Percentiles rank a stretch among this genome's conserved stretches.
phyloP scores from a whole-genome alignment of 2,113 vertebrate species.

The Poeciliopsis retropinna region DNA sequence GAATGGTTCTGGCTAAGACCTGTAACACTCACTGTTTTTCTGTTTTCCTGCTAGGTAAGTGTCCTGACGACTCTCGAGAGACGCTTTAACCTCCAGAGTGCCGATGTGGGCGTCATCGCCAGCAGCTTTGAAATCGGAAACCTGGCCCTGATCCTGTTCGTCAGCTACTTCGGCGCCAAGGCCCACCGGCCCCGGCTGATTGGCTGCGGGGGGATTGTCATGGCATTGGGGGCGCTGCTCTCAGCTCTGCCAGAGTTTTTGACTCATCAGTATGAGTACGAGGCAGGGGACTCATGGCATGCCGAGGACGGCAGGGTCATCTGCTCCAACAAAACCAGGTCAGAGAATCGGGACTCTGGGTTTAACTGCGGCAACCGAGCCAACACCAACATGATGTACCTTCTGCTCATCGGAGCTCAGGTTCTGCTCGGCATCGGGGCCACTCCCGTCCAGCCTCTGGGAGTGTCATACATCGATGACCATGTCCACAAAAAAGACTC shows the following conservation, averaged over 20 bases:
- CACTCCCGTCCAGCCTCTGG: constrained; percentile 89
- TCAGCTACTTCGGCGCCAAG: constrained; percentile 97
- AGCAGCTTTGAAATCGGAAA: constrained; percentile 99
- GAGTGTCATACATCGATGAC: constrained; percentile 90
- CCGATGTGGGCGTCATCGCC: constrained; percentile 96
- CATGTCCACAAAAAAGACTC: constrained; percentile 95
- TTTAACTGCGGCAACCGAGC: constrained; percentile 91
- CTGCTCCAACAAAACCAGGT: constrained; percentile 86
- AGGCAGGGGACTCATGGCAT: constrained; percentile 89
- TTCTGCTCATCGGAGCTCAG: constrained; percentile 97
- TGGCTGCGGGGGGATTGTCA: constrained; percentile 97
- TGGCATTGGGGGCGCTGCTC: constrained; percentile 95
- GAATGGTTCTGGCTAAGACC: background rate
- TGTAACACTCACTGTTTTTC: constrained; percentile 6
- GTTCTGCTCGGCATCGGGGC: constrained; percentile 97
- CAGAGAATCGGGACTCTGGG: constrained; percentile 85
- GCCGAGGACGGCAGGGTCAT: constrained; percentile 89
- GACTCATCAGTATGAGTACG: constrained; percentile 95
- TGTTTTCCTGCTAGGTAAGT: constrained; percentile 85
- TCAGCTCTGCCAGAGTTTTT: constrained; percentile 96
- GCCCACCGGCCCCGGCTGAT: constrained; percentile 97
- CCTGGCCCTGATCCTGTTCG: constrained; percentile 96
- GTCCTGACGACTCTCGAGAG: constrained; percentile 97
- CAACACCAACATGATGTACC: constrained; percentile 99
- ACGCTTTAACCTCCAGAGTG: constrained; percentile 97